Percentiles rank a stretch among this genome's conserved stretches.
phyloP scores from a whole-genome alignment of 1,140 invertebrate species.

The Xylocopa sonorina region DNA sequence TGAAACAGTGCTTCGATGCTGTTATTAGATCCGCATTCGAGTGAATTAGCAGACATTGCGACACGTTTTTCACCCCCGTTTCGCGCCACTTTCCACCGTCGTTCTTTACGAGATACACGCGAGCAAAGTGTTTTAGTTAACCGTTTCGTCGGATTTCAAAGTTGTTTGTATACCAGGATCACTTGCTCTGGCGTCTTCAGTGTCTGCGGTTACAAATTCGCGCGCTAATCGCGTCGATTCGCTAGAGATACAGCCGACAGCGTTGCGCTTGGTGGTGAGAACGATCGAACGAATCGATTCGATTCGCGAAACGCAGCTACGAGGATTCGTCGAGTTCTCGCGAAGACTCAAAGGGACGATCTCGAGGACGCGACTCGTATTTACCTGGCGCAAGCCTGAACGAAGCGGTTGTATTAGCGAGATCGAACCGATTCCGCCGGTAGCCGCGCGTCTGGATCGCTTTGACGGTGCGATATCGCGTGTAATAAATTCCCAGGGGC shows the following conservation, averaged over 20 bases:
- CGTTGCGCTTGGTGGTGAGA: too few relatives aligned
- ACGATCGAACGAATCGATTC: too few relatives aligned
- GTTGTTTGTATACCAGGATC: too few relatives aligned
- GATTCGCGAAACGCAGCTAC: not conserved
- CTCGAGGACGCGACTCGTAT: not conserved
- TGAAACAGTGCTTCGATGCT: constrained; percentile 1
- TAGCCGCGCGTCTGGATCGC: not conserved
- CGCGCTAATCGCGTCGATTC: not conserved
- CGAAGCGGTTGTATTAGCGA: constrained; percentile 9
- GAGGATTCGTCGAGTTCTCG: too few relatives aligned
- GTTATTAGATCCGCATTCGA: constrained; percentile 8
- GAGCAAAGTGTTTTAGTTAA: too few relatives aligned
- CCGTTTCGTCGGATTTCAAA: not conserved
- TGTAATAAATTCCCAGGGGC: constrained; percentile 25
- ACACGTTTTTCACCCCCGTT: too few relatives aligned
- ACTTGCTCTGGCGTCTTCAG: not conserved
- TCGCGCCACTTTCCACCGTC: too few relatives aligned
- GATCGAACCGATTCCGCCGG: constrained; percentile 7
- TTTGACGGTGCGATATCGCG: constrained; percentile 27
- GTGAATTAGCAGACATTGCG: too few relatives aligned
- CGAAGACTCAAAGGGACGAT: not conserved
- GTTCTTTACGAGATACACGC: too few relatives aligned
- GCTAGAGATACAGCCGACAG: too few relatives aligned
- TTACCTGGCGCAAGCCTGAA: not conserved
- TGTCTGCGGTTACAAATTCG: not conserved